A percentile compares a stretch with the other conserved stretches of the same genome.
Conservation (phyloP, 2,888 invertebrate genomes). For the Ditylenchus weischeri region DNA sequence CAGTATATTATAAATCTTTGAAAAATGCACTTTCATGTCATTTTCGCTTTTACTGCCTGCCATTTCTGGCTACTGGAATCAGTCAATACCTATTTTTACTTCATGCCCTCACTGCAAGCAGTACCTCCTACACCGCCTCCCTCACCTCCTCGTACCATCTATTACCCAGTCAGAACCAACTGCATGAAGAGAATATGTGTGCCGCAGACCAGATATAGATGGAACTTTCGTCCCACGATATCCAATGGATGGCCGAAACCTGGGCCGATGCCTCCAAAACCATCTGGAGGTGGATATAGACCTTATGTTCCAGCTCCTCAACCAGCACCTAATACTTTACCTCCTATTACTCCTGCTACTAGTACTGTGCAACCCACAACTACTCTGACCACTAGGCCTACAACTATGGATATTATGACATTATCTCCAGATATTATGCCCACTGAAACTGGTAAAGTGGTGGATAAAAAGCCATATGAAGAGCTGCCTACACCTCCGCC, state of each 20-base stretch:
- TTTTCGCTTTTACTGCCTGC: too few species aligned
- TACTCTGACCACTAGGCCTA: background rate
- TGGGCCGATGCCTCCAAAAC: too few species aligned
- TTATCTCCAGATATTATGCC: background rate
- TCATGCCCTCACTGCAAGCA: conserved; percentile 10
- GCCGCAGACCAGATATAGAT: conserved; percentile 46
- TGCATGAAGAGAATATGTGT: conserved; percentile 45
- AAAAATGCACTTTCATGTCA: too few species aligned
- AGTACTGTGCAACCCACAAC: background rate
- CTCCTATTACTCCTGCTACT: conserved; percentile 18
- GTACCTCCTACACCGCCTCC: conserved; percentile 4
- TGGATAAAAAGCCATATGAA: background rate
- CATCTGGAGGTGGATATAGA: too few species aligned
- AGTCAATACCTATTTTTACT: conserved; percentile 1
- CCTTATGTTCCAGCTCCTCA: conserved; percentile 7
- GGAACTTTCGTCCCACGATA: conserved; percentile 44
- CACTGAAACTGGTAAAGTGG: background rate
- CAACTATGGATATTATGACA: background rate
- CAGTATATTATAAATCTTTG: too few species aligned
- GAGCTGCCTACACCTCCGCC: conserved; percentile 31
- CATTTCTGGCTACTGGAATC: background rate
- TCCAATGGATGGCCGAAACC: background rate
- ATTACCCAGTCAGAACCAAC: conserved; percentile 54
- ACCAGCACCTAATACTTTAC: conserved; percentile 8
- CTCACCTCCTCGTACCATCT: conserved; percentile 26